Evolutionary conservation across 2,113 vertebrate species (phyloP).

Genomic region (Pterocles burchelli): DNA sequence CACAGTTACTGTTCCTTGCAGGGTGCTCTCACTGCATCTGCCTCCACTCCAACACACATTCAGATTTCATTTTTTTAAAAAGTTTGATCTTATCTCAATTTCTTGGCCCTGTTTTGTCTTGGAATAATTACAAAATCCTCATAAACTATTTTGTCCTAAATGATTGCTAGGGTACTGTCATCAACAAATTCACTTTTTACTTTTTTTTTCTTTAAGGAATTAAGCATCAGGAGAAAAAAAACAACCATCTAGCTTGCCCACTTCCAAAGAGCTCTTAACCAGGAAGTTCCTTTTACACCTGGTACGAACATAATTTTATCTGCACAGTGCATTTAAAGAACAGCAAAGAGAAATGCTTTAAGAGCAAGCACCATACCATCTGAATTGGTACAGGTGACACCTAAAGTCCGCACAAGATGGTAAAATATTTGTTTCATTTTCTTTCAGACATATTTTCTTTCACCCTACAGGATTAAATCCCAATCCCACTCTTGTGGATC

Average conservation of each 20-base stretch:
- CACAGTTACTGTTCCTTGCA: background rate
- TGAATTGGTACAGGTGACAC: background rate
- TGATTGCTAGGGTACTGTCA: background rate
- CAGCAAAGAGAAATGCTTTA: background rate
- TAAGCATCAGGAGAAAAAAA: background rate
- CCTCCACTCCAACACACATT: background rate
- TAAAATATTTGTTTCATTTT: background rate
- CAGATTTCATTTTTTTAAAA: background rate
- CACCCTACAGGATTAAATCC: background rate
- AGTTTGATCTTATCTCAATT: background rate
- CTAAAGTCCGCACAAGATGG: background rate
- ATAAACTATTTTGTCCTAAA: background rate
- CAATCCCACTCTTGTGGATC: background rate
- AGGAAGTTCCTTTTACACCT: background rate
- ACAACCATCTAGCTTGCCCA: background rate
- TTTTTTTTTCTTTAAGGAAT: too few species aligned
- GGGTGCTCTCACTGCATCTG: background rate
- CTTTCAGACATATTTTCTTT: background rate
- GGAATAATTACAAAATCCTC: background rate
- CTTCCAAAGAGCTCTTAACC: background rate
- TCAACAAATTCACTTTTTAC: too few species aligned
- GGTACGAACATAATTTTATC: background rate
- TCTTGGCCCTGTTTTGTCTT: background rate
- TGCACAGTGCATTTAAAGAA: background rate
- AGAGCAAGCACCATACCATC: background rate